Conservation (phyloP, 2,797 vertebrate species). For the Alca torda region DNA sequence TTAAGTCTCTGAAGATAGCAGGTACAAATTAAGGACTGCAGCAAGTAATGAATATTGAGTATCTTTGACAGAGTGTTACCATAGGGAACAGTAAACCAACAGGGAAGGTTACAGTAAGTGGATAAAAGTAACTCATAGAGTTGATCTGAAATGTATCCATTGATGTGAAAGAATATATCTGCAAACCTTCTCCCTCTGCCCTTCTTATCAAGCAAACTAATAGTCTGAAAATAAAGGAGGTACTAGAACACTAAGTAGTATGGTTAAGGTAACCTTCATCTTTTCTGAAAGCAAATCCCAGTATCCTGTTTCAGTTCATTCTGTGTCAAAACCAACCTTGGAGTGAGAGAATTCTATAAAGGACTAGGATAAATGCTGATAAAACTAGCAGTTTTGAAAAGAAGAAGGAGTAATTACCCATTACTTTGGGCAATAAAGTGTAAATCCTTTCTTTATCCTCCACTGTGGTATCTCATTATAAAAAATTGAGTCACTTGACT, state of each 20-base stretch:
- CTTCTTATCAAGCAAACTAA: background rate
- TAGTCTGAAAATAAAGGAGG: background rate
- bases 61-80: background rate
- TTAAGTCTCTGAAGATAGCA: background rate
- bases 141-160: background rate
- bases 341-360: background rate
- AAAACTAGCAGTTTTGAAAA: background rate
- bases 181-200: background rate
- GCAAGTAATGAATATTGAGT: background rate
- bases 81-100: background rate
- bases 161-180: background rate
- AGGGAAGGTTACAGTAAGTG: background rate
- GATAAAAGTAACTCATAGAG: background rate
- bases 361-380: background rate
- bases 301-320: background rate
- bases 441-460: background rate
- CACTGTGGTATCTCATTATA: background rate
- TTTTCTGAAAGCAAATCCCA: background rate
- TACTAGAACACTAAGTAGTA: background rate
- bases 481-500: background rate
- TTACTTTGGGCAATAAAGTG: background rate
- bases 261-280: background rate
- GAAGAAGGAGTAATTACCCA: background rate
- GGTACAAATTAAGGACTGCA: background rate
- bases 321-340: background rate